Evolutionary conservation across 1,140 invertebrate species (phyloP).

Genomic region (Apocrypta bakeri): DNA sequence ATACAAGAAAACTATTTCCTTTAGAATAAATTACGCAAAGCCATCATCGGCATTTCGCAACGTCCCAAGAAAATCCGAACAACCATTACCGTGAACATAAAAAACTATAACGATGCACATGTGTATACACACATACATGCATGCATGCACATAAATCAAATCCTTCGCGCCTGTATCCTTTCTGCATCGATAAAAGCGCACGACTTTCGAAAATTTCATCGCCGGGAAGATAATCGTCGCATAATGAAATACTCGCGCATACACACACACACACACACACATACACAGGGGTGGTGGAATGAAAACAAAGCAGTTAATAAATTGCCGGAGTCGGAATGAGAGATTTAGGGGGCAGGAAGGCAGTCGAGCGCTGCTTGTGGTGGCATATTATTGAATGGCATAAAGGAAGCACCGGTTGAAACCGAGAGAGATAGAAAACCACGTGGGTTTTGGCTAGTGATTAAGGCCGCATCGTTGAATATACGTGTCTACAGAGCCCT

Average conservation of each 20-base stretch:
- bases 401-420: conserved; percentile 58
- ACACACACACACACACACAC: conserved; percentile 21
- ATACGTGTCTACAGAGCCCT: not conserved
- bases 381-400: conserved; percentile 69
- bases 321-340: conserved; percentile 56
- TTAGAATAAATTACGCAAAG: too few relatives aligned
- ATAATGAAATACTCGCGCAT: conserved; percentile 50
- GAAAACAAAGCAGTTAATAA: conserved; percentile 66
- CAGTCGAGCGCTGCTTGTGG: conserved; percentile 47
- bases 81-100: not conserved
- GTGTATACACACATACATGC: not conserved
- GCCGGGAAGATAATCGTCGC: conserved; percentile 48
- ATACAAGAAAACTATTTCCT: not conserved
- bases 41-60: too few relatives aligned
- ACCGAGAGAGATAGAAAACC: not conserved
- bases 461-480: conserved; percentile 61
- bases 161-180: not conserved
- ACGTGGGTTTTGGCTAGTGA: conserved; percentile 68
- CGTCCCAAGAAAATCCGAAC: not conserved
- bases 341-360: not conserved
- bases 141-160: conserved; percentile 3
- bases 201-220: conserved; percentile 45
- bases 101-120: too few relatives aligned
- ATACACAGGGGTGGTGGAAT: conserved; percentile 54
- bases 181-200: conserved; percentile 27